Base-by-base conservation (phyloP, 2,888 invertebrate genomes). In the Poecilobothrus nobilitatus region DNA sequence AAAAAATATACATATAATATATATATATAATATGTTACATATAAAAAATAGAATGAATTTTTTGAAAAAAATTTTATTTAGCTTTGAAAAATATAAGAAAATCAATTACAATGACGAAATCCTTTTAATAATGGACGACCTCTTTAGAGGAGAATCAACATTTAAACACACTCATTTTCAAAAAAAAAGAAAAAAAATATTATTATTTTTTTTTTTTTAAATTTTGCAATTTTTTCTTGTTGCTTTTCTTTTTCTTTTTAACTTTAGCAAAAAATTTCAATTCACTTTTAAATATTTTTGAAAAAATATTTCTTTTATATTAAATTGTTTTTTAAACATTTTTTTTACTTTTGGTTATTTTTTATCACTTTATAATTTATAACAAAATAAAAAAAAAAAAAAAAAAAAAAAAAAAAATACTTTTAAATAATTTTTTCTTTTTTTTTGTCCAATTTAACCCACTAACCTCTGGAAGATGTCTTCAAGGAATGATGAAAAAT, bases 81-180 rank as follows among this genome's bases (percentile, higher is more conserved):
- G 7, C 8, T 37, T 4, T 37, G 8, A 10, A n/a, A 53, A 53
- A 6, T 12, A 53, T 15, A 53, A 53, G 18, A 53, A 53, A 53
- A 53, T 53, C 53, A 53, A 53, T 53, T 53, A 53, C 53, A 53
- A 53, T 53, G 53, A 53, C 53, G 53, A 53, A 18, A 53, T 53
- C 53, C 53, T 53, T 53, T 53, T 27, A 53, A 53, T 15, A 15
- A 53, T 53, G 53, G 53, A 53, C 4, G 53, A 53, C 53, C 18
- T 18, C 53, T 53, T 53, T n/a, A 53, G 53, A 53, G 53, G n/a
- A 53, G 53, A 53, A 53, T 53, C 53, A 15, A 53, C 53, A 41
- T 53, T 53, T 18, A 53, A 53, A 53, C 18, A 53, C 53, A 53
- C 12, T 37, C 5, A 27, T 37, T 37, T 37, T 37, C 27, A 27